Percentiles rank a stretch among this genome's conserved stretches.
These are phyloP conservation scores for Pseudococcus viburni DNA, from an alignment of 2,888 invertebrate species.

Conservation along the genomic window DNA sequence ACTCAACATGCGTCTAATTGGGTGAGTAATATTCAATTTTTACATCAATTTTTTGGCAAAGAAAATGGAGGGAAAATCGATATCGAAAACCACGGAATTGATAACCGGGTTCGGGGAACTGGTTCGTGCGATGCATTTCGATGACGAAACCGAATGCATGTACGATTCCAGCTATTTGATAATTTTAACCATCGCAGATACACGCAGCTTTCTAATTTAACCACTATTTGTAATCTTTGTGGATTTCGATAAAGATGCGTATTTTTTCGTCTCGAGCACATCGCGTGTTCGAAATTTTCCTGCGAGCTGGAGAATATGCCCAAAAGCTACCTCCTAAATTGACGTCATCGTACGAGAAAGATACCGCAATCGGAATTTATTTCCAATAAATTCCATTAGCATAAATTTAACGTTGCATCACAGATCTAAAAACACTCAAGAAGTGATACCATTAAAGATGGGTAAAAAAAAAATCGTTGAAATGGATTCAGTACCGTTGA, in stretches of 20 bases:
- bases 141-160: neutral
- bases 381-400: constrained; percentile 8
- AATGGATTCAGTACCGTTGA: neutral
- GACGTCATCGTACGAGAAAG: neutral
- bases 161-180: neutral
- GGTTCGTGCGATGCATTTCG: constrained; percentile 43
- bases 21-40: constrained; percentile 19
- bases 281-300: neutral
- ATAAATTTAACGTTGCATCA: constrained; percentile 19
- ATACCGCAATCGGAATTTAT: neutral
- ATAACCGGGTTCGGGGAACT: constrained; percentile 12
- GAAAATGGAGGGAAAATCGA: neutral
- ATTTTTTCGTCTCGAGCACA: neutral
- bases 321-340: neutral
- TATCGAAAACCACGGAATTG: constrained; percentile 16
- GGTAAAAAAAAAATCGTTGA: neutral
- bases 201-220: neutral
- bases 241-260: neutral
- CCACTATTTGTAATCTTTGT: neutral
- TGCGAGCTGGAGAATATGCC: neutral
- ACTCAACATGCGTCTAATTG: constrained; percentile 53
- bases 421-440: constrained; percentile 8
- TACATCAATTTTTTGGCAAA: neutral
- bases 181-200: neutral
- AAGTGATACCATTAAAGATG: neutral